phyloP scores from a whole-genome alignment of 2,113 vertebrate species.

The Macheiramphus alcinus region DNA sequence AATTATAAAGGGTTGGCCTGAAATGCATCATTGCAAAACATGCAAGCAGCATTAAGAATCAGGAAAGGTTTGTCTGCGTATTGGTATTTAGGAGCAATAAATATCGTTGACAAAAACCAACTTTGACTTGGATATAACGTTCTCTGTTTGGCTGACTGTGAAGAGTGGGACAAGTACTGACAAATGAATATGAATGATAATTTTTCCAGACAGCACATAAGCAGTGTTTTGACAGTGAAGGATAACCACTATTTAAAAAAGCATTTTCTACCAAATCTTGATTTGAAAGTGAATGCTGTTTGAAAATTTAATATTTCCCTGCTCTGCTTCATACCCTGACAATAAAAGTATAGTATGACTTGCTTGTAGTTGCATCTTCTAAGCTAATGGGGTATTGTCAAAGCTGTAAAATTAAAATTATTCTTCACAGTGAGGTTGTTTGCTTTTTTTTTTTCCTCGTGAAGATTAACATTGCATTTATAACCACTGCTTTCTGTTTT shows the following conservation, averaged over 20 bases:
- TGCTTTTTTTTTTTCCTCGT: neutral
- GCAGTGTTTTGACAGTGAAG: neutral
- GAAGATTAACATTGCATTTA: neutral
- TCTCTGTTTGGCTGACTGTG: neutral
- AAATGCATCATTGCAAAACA: neutral
- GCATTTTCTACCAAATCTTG: neutral
- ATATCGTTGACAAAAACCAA: neutral
- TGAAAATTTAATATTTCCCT: neutral
- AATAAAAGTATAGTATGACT: neutral
- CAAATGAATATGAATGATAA: constrained; percentile 11
- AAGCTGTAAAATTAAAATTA: neutral
- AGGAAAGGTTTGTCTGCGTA: neutral
- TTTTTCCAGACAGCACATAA: neutral
- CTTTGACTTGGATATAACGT: constrained; percentile 3
- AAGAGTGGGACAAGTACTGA: neutral
- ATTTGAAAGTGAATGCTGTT: neutral
- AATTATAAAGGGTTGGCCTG: neutral
- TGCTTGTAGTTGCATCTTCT: neutral
- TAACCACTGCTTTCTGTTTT: neutral
- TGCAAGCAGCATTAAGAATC: neutral
- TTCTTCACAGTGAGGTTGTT: neutral
- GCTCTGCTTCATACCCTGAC: neutral
- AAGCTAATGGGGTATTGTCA: neutral
- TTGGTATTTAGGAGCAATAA: constrained; percentile 10
- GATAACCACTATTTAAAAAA: constrained; percentile 13